A percentile compares a stretch with the other conserved stretches of the same genome.
Evolutionary conservation across 1,140 invertebrate genomes (phyloP).

Genomic region (Eueides isabella): DNA sequence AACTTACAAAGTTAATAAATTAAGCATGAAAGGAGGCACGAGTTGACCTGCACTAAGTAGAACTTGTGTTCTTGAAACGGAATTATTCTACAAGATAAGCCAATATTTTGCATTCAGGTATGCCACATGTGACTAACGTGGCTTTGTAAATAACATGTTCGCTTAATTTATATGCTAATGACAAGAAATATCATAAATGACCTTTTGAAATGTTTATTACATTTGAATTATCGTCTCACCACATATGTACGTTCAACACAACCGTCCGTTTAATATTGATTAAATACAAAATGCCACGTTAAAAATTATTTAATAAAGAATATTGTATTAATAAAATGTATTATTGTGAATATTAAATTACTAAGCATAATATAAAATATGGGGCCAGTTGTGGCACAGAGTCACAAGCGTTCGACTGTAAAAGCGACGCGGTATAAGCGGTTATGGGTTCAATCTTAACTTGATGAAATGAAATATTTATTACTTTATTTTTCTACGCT

Average conservation of each 20-base stretch:
- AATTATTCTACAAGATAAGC: conserved; percentile 29
- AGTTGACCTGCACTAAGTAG: not conserved
- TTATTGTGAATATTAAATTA: not conserved
- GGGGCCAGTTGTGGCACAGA: no score
- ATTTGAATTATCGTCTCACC: not conserved
- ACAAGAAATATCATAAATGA: conserved; percentile 10
- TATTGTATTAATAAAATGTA: not conserved
- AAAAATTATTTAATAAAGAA: not conserved
- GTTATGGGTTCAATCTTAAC: no score
- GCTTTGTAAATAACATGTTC: conserved; percentile 21
- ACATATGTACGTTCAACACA: no score
- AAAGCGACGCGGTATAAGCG: no score
- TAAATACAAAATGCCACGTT: not conserved
- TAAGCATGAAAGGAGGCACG: not conserved
- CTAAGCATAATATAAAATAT: not conserved
- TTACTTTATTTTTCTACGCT: no score
- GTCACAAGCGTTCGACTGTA: no score
- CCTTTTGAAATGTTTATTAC: conserved; percentile 11
- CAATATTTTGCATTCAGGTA: conserved; percentile 25
- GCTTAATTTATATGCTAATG: conserved; percentile 18
- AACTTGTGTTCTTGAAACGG: conserved; percentile 16
- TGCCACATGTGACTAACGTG: conserved; percentile 6
- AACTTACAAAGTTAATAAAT: not conserved
- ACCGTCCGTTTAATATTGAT: no score
- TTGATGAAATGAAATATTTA: no score